Evolutionary conservation across 2,797 vertebrate genomes (phyloP), one percentile per base, ranked within the genome.

Genomic region (Cygnus olor): DNA sequence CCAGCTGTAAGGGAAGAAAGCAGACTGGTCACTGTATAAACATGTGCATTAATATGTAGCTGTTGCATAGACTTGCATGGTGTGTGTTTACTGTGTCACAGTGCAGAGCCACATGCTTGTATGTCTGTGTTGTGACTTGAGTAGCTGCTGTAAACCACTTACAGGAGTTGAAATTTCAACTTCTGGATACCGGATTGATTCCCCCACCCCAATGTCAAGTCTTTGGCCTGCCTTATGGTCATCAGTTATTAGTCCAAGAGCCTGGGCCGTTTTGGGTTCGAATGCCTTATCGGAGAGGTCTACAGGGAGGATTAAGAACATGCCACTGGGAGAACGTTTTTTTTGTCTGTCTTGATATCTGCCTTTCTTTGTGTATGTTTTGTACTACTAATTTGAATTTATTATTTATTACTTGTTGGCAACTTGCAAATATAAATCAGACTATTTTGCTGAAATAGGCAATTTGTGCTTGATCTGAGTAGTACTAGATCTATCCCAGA

Each of bases 191-290:
- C 17, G 10, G 15, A 30, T 74, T 34, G 12, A 64, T 64, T 10
- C 8, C 11, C 4, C 5, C 4, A 2, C 2, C 2, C 4, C 0
- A 1, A 8, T 30, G 47, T 63, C 21, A 85, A 10, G 30, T 28
- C 22, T 63, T 87, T 4, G 27, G 3, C 22, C 32, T 86, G 36
- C 17, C 25, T 66, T 3, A 1, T 44, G 11, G 16, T 81, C 19
- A 18, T 36, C 81, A 22, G 6, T 40, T 60, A 21, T 21, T 28
- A 36, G 32, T 51, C 61, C 4, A 21, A 74, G 32, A 49, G 44
- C 11, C 32, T 60, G 73, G 32, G 17, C 56, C 14, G 3, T 72
- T 61, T 86, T 36, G 21, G 12, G 4, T 66, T 84, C 92, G 38
- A 54, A 58, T 81, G 45, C 2, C 3, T 79, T 74, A 17, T 61